These are phyloP conservation scores for Drosophila willistoni DNA, from an alignment of 1,140 invertebrate species.

Conservation along the genomic window DNA sequence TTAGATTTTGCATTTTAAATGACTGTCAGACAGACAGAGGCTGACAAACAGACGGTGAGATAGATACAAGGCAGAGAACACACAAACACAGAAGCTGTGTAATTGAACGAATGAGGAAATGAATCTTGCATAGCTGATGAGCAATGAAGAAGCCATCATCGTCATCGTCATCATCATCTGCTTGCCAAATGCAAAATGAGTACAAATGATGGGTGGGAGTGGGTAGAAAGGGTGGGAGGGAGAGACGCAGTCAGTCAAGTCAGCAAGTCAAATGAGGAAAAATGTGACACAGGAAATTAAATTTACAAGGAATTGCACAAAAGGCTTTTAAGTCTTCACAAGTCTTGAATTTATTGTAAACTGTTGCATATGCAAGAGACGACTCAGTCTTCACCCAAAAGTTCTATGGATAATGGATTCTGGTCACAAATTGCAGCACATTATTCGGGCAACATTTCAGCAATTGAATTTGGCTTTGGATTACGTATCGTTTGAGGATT, in stretches of 20 bases:
- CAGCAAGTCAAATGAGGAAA: conserved; percentile 39
- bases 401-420: too few relatives aligned
- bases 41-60: background rate
- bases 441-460: background rate
- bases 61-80: background rate
- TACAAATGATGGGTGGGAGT: too few relatives aligned
- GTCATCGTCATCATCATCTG: conserved; percentile 29
- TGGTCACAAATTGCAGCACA: too few relatives aligned
- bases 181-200: conserved; percentile 24
- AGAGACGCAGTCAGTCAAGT: background rate
- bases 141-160: conserved; percentile 35
- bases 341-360: conserved; percentile 18
- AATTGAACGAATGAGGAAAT: conserved; percentile 57
- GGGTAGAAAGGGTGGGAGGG: background rate
- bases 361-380: conserved; percentile 53
- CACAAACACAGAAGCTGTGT: conserved; percentile 28
- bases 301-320: conserved; percentile 72
- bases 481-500: conserved; percentile 1
- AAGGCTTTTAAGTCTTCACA: conserved; percentile 6
- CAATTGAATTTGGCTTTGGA: conserved; percentile 5
- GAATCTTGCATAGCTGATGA: conserved; percentile 59
- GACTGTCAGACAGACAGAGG: background rate
- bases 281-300: conserved; percentile 72
- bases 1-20: background rate
- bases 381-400: too few relatives aligned